phyloP scores from a whole-genome alignment of 2,888 invertebrate species.

The Adelphocoris suturalis region DNA sequence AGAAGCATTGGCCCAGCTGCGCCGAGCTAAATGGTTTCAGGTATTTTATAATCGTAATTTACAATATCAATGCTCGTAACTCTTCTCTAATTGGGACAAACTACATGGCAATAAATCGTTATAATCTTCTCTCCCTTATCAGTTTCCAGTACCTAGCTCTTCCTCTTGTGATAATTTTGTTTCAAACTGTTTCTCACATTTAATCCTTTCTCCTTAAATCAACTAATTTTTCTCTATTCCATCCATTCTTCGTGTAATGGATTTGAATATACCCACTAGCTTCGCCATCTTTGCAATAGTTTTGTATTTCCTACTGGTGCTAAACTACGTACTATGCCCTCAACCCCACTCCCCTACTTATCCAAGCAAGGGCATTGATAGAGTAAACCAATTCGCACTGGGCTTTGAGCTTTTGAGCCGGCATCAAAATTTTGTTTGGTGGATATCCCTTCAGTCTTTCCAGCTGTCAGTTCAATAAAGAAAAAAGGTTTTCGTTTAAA shows the following conservation, averaged over 20 bases:
- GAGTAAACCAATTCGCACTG: conserved; percentile 72
- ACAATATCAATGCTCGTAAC: conserved; percentile 75
- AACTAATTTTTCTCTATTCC: conserved; percentile 25
- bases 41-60: conserved; percentile 79
- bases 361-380: conserved; percentile 73
- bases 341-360: conserved; percentile 22
- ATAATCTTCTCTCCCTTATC: no score
- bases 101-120: conserved; percentile 69
- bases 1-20: conserved; percentile 99
- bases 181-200: no score
- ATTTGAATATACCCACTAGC: no score
- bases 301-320: not conserved
- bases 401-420: conserved; percentile 59
- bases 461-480: conserved; percentile 53
- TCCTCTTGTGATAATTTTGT: no score
- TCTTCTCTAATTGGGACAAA: not conserved
- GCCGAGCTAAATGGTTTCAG: conserved; percentile 99
- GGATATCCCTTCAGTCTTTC: conserved; percentile 72
- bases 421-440: conserved; percentile 61
- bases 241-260: not conserved
- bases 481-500: not conserved
- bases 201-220: no score
- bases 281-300: no score
- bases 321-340: conserved; percentile 47
- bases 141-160: no score